phyloP scores from a whole-genome alignment of 2,888 invertebrate genomes.

The Tuberolachnus salignus region DNA sequence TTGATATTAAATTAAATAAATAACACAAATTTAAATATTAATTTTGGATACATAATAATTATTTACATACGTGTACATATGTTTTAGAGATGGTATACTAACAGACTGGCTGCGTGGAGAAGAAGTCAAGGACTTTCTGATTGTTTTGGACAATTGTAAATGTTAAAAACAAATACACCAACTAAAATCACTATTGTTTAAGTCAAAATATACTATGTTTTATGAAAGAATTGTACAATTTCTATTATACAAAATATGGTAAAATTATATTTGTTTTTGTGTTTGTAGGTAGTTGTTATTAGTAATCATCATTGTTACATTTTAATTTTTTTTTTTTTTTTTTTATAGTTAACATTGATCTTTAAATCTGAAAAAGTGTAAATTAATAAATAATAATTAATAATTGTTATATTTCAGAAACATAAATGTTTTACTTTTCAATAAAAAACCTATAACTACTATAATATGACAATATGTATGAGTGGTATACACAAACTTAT shows the following conservation, averaged over 20 bases:
- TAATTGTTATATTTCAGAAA: too few relatives aligned
- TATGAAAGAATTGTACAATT: slow-evolving; percentile 8
- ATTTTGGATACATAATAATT: background rate
- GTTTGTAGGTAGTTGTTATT: slow-evolving; percentile 30
- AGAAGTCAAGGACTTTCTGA: slow-evolving; percentile 59
- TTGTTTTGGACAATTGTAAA: slow-evolving; percentile 58
- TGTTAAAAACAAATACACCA: slow-evolving; percentile 2
- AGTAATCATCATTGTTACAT: slow-evolving; percentile 15
- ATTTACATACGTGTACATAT: background rate
- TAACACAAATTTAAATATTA: background rate
- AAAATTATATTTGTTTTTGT: slow-evolving; percentile 21
- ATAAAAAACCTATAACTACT: too few relatives aligned
- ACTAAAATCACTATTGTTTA: slow-evolving; percentile 23
- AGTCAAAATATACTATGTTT: slow-evolving; percentile 15
- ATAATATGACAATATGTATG: too few relatives aligned
- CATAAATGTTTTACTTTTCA: too few relatives aligned
- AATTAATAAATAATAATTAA: background rate
- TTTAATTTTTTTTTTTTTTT: background rate
- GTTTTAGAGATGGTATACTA: slow-evolving; percentile 58
- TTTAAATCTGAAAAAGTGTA: background rate
- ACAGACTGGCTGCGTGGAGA: slow-evolving; percentile 59
- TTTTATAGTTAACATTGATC: background rate
- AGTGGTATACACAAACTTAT: too few relatives aligned
- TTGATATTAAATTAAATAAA: too few relatives aligned
- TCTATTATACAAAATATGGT: background rate